A percentile compares a stretch with the other conserved stretches of the same genome.
phyloP scores from a whole-genome alignment of 2,113 vertebrate species.

The Onychostruthus taczanowskii region DNA sequence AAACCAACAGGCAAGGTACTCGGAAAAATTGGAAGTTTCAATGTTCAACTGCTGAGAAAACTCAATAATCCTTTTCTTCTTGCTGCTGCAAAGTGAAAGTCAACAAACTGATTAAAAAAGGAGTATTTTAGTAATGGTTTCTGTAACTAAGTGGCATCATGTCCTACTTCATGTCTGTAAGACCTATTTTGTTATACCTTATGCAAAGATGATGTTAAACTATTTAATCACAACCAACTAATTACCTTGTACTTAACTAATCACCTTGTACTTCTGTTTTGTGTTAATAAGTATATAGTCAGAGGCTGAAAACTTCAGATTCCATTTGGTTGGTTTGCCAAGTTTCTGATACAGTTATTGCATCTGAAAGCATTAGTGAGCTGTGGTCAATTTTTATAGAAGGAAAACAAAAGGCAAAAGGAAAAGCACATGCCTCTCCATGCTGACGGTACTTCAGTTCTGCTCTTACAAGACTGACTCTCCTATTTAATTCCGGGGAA shows the following conservation, averaged over 20 bases:
- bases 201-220: not conserved
- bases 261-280: not conserved
- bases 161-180: not conserved
- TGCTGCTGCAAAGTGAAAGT: not conserved
- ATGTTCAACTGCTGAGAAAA: not conserved
- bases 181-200: rapidly evolving
- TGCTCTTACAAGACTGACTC: not conserved
- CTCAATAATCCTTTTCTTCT: not conserved
- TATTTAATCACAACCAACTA: not conserved
- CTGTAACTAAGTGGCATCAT: not conserved
- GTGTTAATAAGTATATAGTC: not conserved
- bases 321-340: not conserved
- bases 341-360: not conserved
- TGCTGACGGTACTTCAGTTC: not conserved
- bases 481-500: not conserved
- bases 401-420: not conserved
- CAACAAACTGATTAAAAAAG: not conserved
- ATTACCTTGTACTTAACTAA: not conserved
- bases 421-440: not conserved
- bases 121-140: not conserved
- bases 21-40: not conserved
- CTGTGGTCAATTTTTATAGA: not conserved
- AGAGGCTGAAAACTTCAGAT: not conserved
- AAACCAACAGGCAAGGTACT: not conserved
- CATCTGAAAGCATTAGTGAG: not conserved